Percentiles rank a stretch among this genome's conserved stretches.
Conservation (phyloP, 2,888 invertebrate genomes). For the Isoperla grammatica region DNA sequence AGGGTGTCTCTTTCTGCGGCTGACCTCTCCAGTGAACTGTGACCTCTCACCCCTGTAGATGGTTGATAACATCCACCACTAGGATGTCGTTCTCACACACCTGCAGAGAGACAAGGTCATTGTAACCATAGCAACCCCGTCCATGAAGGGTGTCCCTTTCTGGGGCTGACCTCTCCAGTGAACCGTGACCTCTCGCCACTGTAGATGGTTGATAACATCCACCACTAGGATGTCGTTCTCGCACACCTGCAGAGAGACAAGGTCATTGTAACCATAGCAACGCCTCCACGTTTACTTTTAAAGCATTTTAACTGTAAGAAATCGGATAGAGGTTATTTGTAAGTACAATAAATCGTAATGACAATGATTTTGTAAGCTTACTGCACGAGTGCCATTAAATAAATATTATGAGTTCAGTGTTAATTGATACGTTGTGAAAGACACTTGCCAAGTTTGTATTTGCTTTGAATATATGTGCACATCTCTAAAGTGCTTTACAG, state of each 20-base stretch:
- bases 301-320: neutral
- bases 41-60: slow-evolving; percentile 44
- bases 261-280: slow-evolving; percentile 42
- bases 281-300: no score
- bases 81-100: slow-evolving; percentile 42
- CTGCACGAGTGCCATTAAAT: no score
- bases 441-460: no score
- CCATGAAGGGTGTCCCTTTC: slow-evolving; percentile 43
- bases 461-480: no score
- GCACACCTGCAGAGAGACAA: slow-evolving; percentile 36
- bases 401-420: no score
- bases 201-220: slow-evolving; percentile 45
- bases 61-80: slow-evolving; percentile 46
- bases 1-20: slow-evolving; percentile 41
- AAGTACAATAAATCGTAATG: neutral
- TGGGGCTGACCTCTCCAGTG: slow-evolving; percentile 50
- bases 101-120: slow-evolving; percentile 23
- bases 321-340: neutral
- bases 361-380: no score
- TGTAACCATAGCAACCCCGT: slow-evolving; percentile 45
- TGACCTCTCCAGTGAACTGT: slow-evolving; percentile 51
- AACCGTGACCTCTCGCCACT: slow-evolving; percentile 44
- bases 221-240: slow-evolving; percentile 44
- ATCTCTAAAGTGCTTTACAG: no score
- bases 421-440: no score